Conservation (phyloP, 2,797 vertebrate species). For the Sebastes alutus region DNA sequence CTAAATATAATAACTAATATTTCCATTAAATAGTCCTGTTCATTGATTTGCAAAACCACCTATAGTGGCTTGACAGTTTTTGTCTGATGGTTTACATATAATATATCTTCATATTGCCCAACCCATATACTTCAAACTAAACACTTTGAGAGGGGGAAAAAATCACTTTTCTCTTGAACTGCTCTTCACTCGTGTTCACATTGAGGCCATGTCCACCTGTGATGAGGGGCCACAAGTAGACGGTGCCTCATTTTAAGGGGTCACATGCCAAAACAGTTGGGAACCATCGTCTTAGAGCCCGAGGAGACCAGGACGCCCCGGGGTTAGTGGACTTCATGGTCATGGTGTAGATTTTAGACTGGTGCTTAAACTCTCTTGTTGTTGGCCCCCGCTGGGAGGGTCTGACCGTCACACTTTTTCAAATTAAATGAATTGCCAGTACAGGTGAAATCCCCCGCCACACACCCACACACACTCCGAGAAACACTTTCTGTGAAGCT, state of each 20-base stretch:
- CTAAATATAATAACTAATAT: background rate
- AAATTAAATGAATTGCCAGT: background rate
- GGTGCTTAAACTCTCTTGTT: background rate
- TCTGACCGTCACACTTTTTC: background rate
- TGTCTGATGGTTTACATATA: background rate
- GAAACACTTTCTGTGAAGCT: constrained; percentile 35
- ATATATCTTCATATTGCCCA: too few relatives aligned
- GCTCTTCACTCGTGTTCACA: background rate
- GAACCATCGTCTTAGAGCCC: background rate
- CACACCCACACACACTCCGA: background rate
- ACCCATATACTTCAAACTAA: background rate
- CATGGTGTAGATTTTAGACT: background rate
- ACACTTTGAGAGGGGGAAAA: background rate
- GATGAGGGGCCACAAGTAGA: background rate
- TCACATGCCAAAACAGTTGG: background rate
- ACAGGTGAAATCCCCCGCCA: background rate
- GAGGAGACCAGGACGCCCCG: too few relatives aligned
- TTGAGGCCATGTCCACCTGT: background rate
- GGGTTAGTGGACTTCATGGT: background rate
- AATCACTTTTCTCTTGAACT: background rate
- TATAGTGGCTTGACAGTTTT: background rate
- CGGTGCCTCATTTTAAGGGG: background rate
- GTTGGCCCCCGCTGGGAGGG: background rate
- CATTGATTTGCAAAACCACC: background rate
- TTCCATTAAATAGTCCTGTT: background rate